Evolutionary conservation across 2,113 vertebrate species (phyloP).

Genomic region (Meriones unguiculatus): DNA sequence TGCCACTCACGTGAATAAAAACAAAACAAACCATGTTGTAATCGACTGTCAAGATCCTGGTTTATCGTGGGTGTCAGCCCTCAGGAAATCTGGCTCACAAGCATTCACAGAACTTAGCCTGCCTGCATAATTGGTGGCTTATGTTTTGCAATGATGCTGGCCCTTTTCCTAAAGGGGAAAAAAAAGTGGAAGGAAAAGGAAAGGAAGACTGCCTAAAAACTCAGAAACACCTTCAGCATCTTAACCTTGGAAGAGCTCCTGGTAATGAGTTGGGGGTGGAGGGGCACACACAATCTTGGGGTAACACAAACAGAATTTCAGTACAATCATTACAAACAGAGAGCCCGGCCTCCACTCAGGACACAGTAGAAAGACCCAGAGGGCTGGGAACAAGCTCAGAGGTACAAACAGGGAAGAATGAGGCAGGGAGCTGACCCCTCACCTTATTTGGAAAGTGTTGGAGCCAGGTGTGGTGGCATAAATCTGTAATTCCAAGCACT

Average conservation of each 20-base stretch:
- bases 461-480: background rate
- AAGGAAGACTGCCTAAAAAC: background rate
- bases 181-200: background rate
- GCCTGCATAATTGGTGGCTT: background rate
- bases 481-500: background rate
- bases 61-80: background rate
- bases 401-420: background rate
- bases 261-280: no score
- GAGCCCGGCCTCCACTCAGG: background rate
- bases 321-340: background rate
- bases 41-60: background rate
- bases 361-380: no score
- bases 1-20: background rate
- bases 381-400: no score
- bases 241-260: background rate
- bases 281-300: background rate
- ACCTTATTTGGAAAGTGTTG: background rate
- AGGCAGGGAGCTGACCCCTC: background rate
- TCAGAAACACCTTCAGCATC: background rate
- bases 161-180: constrained; percentile 59
- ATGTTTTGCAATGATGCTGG: constrained; percentile 67
- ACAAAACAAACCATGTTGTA: background rate
- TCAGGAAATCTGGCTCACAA: constrained; percentile 24
- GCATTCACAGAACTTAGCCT: constrained; percentile 28
- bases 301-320: background rate